Conservation (phyloP, 2,113 vertebrate genomes). For the Oriolus oriolus region DNA sequence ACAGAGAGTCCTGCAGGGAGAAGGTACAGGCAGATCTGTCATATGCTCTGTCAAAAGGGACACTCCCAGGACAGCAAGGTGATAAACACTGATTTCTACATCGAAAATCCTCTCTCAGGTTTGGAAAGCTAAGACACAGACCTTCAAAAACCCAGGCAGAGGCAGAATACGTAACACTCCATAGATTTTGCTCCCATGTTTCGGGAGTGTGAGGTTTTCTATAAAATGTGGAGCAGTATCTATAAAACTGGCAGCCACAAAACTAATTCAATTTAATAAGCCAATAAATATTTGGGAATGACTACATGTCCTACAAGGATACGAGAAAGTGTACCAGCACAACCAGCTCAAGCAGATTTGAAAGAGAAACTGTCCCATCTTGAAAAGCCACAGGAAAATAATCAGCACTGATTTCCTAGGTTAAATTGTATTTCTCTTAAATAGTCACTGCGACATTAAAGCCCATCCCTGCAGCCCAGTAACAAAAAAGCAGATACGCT, state of each 20-base stretch:
- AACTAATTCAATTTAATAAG: slow-evolving; percentile 13
- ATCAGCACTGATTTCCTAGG: not conserved
- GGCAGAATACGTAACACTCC: not conserved
- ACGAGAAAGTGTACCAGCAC: not conserved
- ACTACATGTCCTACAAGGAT: not conserved
- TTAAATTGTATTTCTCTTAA: not conserved
- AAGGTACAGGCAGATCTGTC: not conserved
- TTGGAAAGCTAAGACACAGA: not conserved
- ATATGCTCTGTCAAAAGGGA: not conserved
- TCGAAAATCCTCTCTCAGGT: not conserved
- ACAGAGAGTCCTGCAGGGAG: not conserved
- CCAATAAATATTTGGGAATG: slow-evolving; percentile 16
- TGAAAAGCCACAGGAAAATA: not conserved
- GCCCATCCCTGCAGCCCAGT: not conserved
- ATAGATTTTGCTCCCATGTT: not conserved
- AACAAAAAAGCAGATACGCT: not conserved
- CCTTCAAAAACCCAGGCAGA: not conserved
- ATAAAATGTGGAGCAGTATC: not conserved
- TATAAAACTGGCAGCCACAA: not conserved
- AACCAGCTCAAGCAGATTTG: not conserved
- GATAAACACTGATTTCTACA: not conserved
- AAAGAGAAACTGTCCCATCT: not conserved
- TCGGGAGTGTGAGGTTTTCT: not conserved
- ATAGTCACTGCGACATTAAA: not conserved
- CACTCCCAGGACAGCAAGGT: not conserved